phyloP scores from a whole-genome alignment of 2,797 vertebrate species.

The Strix occidentalis region DNA sequence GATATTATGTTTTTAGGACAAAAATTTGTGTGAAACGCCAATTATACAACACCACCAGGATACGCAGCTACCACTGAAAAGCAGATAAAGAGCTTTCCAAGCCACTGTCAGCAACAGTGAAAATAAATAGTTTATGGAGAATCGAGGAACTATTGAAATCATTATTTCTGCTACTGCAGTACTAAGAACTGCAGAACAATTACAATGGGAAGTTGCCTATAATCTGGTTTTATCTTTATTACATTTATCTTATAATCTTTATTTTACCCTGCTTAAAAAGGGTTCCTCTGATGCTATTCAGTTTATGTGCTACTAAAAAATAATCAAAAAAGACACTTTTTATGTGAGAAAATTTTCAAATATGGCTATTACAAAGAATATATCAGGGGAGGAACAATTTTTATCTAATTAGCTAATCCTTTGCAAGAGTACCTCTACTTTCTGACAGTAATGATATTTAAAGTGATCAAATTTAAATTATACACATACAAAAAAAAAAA shows the following conservation, averaged over 20 bases:
- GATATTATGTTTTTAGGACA: background rate
- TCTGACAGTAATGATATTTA: background rate
- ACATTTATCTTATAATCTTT: background rate
- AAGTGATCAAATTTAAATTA: background rate
- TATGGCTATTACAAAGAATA: background rate
- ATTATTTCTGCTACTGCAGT: background rate
- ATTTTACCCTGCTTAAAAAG: background rate
- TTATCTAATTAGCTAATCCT: background rate
- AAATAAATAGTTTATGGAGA: background rate
- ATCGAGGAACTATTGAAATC: background rate
- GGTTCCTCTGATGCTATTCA: background rate
- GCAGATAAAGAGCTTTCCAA: slow-evolving; percentile 7
- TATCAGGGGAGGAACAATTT: background rate
- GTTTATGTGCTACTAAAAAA: background rate
- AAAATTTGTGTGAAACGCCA: background rate
- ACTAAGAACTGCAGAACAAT: background rate
- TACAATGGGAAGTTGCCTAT: background rate
- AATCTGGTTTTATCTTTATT: slow-evolving; percentile 19
- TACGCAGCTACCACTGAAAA: background rate
- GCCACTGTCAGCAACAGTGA: background rate
- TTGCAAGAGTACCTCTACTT: background rate
- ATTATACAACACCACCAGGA: background rate
- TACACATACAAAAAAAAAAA: background rate
- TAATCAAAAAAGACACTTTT: background rate
- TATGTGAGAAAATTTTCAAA: background rate